Base-by-base conservation (phyloP, 2,888 invertebrate genomes). In the Lathronympha strigana region DNA sequence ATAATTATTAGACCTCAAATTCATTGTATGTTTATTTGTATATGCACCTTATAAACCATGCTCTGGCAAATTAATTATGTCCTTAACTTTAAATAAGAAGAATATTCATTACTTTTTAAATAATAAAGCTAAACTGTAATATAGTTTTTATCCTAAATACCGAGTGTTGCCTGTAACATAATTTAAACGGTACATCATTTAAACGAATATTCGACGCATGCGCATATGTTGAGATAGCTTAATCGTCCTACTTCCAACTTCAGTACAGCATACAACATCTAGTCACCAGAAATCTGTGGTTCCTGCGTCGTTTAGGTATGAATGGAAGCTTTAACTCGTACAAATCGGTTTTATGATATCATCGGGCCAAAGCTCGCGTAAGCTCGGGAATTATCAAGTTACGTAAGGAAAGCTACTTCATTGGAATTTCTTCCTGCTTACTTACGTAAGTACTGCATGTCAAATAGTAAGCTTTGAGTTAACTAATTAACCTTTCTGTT, bases 341-440 rank as follows among this genome's bases (percentile, higher is more conserved):
- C 57, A 57, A 45, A 57, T 45, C 45, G 31, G 36, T 47, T 62
- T 54, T 38, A 62, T 62, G 54, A 62, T 62, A 47, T 62, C 54
- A 54, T 62, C 62, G 61, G 33, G 43, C 40, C 38, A 36, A 17
- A 64, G 53, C 47, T 54, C 51, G 25, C 47, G 60, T 54, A 66
- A 61, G 38, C 43, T 36, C 47, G 36, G 23, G 66, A 61, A 61
- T 60, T 66, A 47, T 66, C 47, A 47, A 66, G 66, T 64, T 61
- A 61, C 47, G 31, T 40, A 66, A 61, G 31, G 19, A 33, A 57
- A 62, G 40, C 25, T 50, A 21, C 23, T 47, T 43, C 38, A 60
- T 51, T 23, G 50, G 33, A 23, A 21, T 54, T 66, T 47, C 64
- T 64, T 66, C 66, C 66, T 54, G 66, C 43, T 54, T 17, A 3